Evolutionary conservation across 2,888 invertebrate species (phyloP), one percentile per base, ranked within the genome.

Genomic region (Drosophila histrio): DNA sequence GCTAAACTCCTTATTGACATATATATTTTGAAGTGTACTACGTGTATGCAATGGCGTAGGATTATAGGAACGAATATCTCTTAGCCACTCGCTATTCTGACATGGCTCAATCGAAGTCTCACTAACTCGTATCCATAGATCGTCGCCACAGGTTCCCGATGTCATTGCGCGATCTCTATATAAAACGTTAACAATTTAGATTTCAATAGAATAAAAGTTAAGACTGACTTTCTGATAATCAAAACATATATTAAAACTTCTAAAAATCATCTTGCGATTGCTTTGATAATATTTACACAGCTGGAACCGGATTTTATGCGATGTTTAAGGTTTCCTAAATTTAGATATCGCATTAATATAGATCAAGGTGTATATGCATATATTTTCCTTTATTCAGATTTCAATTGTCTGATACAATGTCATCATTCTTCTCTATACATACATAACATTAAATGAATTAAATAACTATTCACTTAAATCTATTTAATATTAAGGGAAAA

Each of bases 381-480:
- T 77, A 57, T 38, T 65, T 69, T 63, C 54, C 75, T 77, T 77
- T 77, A 77, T 77, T 77, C 76, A 73, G 75, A 72, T 75, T 75
- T 75, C 64, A 72, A 75, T 75, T 75, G 72, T 72, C 75, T 75
- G 75, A 68, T 60, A 75, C 75, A 75, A 75, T 75, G 54, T 44
- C 57, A 57, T 56, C 52, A 17, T 46, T 70, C 59, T 30, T 57
- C 64, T 61, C 61, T 77, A 77, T 77, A 77, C 75, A 77, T 77
- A 77, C 68, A 77, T 77, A 77, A 77, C 77, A 77, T 75, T 65
- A 77, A 77, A 66, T 75, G 77, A 77, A 77, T 77, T 72, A 67
- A 77, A 77, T 77, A 77, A 77, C 77, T 77, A 72, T 68, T 68
- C 52, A 59, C 77, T 77, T 77, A 77, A 28, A 49, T 54, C 65